Base-by-base conservation (phyloP, 2,888 invertebrate species). In the Plusia festucae region DNA sequence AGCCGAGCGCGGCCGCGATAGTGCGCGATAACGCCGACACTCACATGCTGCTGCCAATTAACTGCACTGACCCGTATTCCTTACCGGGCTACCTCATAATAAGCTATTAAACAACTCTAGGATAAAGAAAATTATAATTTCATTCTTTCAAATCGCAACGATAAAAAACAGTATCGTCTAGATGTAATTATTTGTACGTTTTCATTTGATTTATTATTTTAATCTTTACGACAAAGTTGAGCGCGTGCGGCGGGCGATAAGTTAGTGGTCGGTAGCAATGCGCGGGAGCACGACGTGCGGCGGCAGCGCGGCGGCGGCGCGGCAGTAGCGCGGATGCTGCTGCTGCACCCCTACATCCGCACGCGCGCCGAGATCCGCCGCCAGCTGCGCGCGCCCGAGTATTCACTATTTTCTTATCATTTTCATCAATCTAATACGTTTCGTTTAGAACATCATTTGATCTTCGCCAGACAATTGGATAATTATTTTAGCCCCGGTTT, bases 341-440 rank as follows among this genome's bases (percentile, higher is more conserved):
- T 79, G 51, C 60, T 92, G 44, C 90, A 92, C 62, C 93, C 93
- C 8, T 93, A 88, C 82, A 93, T 93, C 46, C 89, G 93, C 57
- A 93, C 93, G 44, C 84, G 93, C 2, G 24, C 76, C 30, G 92
- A 93, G 86, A 91, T 93, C 52, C 76, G 70, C 3, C 72, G 82
- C 16, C 79, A 73, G 27, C 27, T 61, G 15, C 57, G 60, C 32
- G 57, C 66, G 22, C 32, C 15, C 11, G 30, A 24, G 22, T 24
- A 24, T n/a, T 24, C 49, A 0, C 5, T 22, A 13, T 11, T 15
- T 24, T 24, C 24, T 24, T 20, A 0, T 1, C 13, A 13, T 11
- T 15, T 24, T 24, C 24, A 24, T 24, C 5, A 24, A 24, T 3
- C 24, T 24, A 24, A 24, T 24, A 24, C 24, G 24, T 24, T 24